Evolutionary conservation across 2,113 vertebrate species (phyloP).

Genomic region (Xenopus laevis): DNA sequence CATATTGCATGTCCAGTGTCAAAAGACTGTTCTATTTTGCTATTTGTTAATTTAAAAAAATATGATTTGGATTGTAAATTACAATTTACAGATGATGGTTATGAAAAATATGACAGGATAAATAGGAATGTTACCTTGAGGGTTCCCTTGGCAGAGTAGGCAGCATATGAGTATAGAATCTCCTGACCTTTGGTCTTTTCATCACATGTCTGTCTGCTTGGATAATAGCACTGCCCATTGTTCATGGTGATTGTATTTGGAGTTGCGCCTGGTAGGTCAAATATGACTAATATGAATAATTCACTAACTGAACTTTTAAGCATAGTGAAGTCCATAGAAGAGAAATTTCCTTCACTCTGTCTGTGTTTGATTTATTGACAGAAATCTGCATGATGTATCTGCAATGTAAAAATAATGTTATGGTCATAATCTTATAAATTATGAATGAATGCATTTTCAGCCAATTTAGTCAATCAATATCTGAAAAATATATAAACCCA

Average conservation of each 20-base stretch:
- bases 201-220: conserved; percentile 73
- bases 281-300: conserved; percentile 83
- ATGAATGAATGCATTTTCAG: background rate
- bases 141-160: conserved; percentile 86
- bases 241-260: conserved; percentile 73
- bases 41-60: no score
- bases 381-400: conserved; percentile 70
- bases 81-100: conserved; percentile 52
- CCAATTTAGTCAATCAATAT: background rate
- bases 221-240: conserved; percentile 78
- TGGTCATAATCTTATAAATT: conserved; percentile 9
- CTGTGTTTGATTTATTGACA: conserved; percentile 63
- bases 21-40: no score
- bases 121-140: conserved; percentile 76
- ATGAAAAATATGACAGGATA: conserved; percentile 61
- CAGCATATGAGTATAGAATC: conserved; percentile 73
- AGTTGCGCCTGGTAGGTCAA: conserved; percentile 74
- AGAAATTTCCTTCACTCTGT: conserved; percentile 67
- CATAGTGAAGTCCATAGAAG: conserved; percentile 77
- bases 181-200: conserved; percentile 58
- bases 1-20: no score
- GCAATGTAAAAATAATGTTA: conserved; percentile 42
- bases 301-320: conserved; percentile 74
- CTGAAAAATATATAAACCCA: background rate
- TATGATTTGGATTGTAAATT: conserved; percentile 28